phyloP scores from a whole-genome alignment of 2,888 invertebrate species.

The Ceramica pisi region DNA sequence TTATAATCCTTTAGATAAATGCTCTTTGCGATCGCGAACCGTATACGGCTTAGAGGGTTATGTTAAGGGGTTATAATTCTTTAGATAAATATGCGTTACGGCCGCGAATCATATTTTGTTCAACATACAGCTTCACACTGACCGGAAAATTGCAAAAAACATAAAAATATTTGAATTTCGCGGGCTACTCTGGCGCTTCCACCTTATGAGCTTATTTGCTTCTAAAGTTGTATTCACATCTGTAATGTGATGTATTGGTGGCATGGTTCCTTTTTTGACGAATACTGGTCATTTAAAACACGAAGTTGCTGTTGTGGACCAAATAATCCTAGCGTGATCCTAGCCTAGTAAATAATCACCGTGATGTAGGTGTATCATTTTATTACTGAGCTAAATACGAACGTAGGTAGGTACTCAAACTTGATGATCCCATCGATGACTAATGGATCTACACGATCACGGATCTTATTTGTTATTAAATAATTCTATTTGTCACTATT shows the following conservation, averaged over 20 bases:
- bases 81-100: too few relatives aligned
- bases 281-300: background rate
- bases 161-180: too few relatives aligned
- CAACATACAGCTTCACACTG: too few relatives aligned
- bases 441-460: slow-evolving; percentile 36
- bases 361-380: background rate
- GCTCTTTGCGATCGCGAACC: too few relatives aligned
- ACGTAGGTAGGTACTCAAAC: background rate
- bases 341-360: slow-evolving; percentile 1
- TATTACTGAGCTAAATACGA: background rate
- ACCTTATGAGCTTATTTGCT: background rate
- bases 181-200: too few relatives aligned
- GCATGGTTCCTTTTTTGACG: background rate
- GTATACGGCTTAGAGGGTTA: too few relatives aligned
- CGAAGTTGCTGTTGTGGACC: background rate
- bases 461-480: slow-evolving; percentile 41
- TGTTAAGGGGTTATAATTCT: too few relatives aligned
- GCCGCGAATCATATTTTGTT: too few relatives aligned
- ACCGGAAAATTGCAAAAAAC: too few relatives aligned
- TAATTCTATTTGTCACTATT: slow-evolving; percentile 41
- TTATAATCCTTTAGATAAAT: too few relatives aligned
- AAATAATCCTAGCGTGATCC: background rate
- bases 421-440: slow-evolving; percentile 39
- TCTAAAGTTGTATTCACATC: background rate
- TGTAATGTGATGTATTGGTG: background rate